Evolutionary conservation across 2,888 invertebrate genomes (phyloP).

Genomic region (Cataglyphis cursor): DNA sequence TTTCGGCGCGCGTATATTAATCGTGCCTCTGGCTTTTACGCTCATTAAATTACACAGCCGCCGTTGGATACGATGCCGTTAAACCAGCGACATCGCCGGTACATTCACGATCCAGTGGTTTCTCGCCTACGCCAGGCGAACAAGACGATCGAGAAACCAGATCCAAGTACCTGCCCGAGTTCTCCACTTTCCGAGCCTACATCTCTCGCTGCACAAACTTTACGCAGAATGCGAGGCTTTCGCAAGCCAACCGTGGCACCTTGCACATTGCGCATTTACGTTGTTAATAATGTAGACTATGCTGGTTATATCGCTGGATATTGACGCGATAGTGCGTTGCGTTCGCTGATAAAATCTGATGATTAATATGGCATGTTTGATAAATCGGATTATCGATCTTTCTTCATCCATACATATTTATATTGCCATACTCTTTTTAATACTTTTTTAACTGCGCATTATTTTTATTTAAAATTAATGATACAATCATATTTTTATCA

Average conservation of each 20-base stretch:
- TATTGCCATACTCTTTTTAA: not conserved
- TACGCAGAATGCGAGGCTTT: constrained; percentile 73
- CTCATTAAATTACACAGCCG: constrained; percentile 78
- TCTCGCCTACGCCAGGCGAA: constrained; percentile 66
- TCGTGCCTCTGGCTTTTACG: constrained; percentile 76
- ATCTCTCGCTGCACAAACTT: constrained; percentile 75
- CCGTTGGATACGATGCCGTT: constrained; percentile 71
- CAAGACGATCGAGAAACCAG: constrained; percentile 79
- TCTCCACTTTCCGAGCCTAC: constrained; percentile 74
- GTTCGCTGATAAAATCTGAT: constrained; percentile 3
- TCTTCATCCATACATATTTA: not conserved
- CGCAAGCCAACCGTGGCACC: constrained; percentile 56
- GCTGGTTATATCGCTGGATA: constrained; percentile 52
- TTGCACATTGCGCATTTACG: constrained; percentile 61
- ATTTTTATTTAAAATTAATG: not conserved
- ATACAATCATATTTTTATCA: not conserved
- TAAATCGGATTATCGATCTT: not conserved
- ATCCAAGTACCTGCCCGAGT: constrained; percentile 60
- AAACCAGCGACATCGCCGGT: constrained; percentile 73
- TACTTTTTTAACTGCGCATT: not conserved
- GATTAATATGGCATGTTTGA: not conserved
- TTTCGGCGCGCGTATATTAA: constrained; percentile 71
- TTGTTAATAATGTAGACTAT: constrained; percentile 61
- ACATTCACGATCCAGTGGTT: constrained; percentile 71
- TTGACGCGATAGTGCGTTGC: constrained; percentile 29